phyloP scores from a whole-genome alignment of 2,797 vertebrate genomes.

The Chanos chanos region DNA sequence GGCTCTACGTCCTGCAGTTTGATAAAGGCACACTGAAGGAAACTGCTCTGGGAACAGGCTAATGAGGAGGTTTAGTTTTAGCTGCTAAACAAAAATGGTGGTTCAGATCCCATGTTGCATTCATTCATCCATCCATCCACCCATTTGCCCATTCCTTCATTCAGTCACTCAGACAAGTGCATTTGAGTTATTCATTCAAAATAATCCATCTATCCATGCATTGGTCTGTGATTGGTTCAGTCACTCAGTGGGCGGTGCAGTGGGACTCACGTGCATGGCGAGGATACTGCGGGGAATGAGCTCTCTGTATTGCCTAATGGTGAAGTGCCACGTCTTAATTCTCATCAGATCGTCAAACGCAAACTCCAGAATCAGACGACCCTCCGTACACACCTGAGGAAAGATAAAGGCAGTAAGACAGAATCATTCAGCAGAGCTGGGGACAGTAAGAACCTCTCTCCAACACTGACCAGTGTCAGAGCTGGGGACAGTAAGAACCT shows the following conservation, averaged over 20 bases:
- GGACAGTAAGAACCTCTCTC: no score
- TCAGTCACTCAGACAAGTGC: no score
- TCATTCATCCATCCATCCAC: background rate
- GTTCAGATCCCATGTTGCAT: background rate
- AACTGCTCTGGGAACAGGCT: no score
- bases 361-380: constrained; percentile 97
- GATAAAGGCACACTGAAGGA: background rate
- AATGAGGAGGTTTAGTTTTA: no score
- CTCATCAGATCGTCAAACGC: constrained; percentile 99
- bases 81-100: background rate
- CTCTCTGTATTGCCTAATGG: constrained; percentile 97
- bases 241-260: constrained; percentile 5
- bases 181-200: no score
- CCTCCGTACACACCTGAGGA: constrained; percentile 93
- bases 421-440: background rate
- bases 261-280: constrained; percentile 97
- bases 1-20: background rate
- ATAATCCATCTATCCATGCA: no score
- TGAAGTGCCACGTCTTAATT: constrained; percentile 99
- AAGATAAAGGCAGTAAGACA: background rate
- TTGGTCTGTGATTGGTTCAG: background rate
- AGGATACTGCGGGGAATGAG: constrained; percentile 96
- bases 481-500: no score
- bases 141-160: no score
- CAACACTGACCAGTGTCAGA: no score